A percentile compares a stretch with the other conserved stretches of the same genome.
These are phyloP conservation scores for Lottia gigantea DNA, from an alignment of 2,888 invertebrate species.

Conservation along the genomic window DNA sequence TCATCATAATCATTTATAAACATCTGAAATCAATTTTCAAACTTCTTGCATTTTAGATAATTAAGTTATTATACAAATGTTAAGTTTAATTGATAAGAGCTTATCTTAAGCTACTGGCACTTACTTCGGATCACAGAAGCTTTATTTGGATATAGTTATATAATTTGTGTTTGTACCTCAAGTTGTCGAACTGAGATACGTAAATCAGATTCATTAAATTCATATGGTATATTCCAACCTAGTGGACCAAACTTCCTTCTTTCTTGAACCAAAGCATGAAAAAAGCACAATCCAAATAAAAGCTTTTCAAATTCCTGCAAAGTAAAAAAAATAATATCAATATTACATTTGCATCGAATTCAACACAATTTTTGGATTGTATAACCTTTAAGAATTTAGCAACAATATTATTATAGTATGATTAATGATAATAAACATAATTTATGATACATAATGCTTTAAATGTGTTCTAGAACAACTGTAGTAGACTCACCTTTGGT, in stretches of 20 bases:
- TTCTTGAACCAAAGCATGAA: constrained; percentile 69
- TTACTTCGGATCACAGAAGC: no score
- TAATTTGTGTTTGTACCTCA: constrained; percentile 43
- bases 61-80: background rate
- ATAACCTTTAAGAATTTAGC: background rate
- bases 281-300: constrained; percentile 69
- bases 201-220: constrained; percentile 70
- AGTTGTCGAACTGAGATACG: constrained; percentile 67
- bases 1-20: constrained; percentile 68
- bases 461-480: no score
- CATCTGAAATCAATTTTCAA: constrained; percentile 56
- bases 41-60: background rate
- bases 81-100: background rate
- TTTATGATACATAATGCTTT: no score
- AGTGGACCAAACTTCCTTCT: constrained; percentile 68
- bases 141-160: no score
- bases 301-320: constrained; percentile 76
- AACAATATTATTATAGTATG: no score
- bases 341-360: background rate
- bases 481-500: constrained; percentile 51
- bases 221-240: constrained; percentile 70
- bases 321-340: background rate
- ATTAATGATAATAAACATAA: no score
- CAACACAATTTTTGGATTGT: background rate
- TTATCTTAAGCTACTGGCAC: background rate